phyloP scores from a whole-genome alignment of 2,888 invertebrate species.

The Phragmatobia fuliginosa region DNA sequence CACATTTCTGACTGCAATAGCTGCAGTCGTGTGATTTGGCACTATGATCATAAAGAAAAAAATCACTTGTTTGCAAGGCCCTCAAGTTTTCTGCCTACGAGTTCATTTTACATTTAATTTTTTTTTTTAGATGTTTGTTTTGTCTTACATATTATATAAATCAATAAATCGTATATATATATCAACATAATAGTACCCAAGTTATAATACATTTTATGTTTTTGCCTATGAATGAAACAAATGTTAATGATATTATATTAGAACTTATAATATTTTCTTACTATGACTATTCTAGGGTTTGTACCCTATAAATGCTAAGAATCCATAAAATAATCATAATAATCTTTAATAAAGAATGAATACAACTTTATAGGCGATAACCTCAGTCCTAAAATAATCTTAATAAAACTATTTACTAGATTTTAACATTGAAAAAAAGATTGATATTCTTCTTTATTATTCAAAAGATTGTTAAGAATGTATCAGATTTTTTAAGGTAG shows the following conservation, averaged over 20 bases:
- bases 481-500: no score
- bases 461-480: no score
- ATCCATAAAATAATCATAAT: conserved; percentile 22
- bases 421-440: neutral
- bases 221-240: neutral
- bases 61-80: neutral
- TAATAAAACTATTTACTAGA: conserved; percentile 8
- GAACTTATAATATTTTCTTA: conserved; percentile 9
- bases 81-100: neutral
- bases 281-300: conserved; percentile 8
- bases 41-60: neutral
- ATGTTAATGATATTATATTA: neutral
- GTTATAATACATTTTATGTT: neutral
- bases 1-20: neutral
- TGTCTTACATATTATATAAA: neutral
- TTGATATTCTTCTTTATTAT: no score
- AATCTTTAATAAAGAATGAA: conserved; percentile 29
- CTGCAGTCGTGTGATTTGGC: neutral
- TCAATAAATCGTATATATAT: neutral
- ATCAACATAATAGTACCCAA: neutral
- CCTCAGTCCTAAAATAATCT: conserved; percentile 47
- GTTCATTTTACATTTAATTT: neutral
- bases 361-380: conserved; percentile 31
- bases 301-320: neutral
- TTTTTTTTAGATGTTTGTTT: neutral